phyloP scores from a whole-genome alignment of 2,797 vertebrate genomes.

The Adrianichthys oophorus region DNA sequence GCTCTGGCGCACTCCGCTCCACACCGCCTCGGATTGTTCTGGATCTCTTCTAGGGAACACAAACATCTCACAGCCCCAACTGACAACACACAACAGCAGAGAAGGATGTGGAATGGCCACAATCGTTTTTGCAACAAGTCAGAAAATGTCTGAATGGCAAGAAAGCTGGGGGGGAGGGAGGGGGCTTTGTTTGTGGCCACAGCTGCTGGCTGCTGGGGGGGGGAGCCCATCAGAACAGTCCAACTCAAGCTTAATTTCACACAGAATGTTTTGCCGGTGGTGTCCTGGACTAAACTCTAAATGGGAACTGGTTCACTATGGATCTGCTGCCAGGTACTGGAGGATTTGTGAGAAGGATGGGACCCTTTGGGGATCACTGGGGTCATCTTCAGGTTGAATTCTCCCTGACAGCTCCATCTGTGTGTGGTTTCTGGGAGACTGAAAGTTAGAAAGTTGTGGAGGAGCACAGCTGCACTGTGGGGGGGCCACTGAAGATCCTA shows the following conservation, averaged over 20 bases:
- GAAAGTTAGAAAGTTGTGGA: no score
- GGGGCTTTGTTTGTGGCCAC: conserved; percentile 59
- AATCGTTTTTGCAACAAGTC: conserved; percentile 79
- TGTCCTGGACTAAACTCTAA: conserved; percentile 64
- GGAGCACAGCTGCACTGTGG: no score
- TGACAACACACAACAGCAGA: conserved; percentile 69
- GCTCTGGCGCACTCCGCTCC: conserved; percentile 46
- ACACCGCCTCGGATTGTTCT: conserved; percentile 77
- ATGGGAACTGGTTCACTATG: conserved; percentile 75
- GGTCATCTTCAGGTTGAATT: no score
- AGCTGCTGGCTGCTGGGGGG: conserved; percentile 37
- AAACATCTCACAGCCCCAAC: conserved; percentile 66
- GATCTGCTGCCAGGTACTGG: conserved; percentile 76
- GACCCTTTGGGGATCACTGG: no score
- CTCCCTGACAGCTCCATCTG: no score
- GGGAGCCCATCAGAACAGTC: conserved; percentile 56
- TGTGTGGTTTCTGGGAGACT: no score
- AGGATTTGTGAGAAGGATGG: neutral
- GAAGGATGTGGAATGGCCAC: conserved; percentile 74
- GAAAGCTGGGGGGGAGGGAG: conserved; percentile 70
- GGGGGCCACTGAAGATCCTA: no score
- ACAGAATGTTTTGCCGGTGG: conserved; percentile 70
- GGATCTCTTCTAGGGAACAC: conserved; percentile 77
- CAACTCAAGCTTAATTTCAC: conserved; percentile 55
- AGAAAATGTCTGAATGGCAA: conserved; percentile 77